Evolutionary conservation across 2,797 vertebrate species (phyloP), one percentile per base, ranked within the genome.

Genomic region (Sebastes steindachneri): DNA sequence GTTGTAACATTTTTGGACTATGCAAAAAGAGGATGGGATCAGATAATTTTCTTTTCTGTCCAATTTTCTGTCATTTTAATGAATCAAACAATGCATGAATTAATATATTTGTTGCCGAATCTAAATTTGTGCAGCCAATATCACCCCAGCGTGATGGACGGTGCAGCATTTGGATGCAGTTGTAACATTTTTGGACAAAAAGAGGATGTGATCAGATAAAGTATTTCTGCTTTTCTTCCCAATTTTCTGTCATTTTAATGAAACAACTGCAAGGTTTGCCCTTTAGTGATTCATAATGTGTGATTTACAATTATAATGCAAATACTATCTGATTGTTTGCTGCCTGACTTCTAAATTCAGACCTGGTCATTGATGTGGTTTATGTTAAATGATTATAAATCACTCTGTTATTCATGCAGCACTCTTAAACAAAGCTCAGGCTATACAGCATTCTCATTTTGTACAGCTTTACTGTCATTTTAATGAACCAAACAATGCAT

Each of bases 181-280:
- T 58, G 8, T 51, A 4, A 37, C 11, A 33, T 26, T n/a, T 33
- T 35, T 7, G 11, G 10, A 29, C 29, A 29, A 29, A 37, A 33
- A 33, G 31, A 57, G 58, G 57, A 82, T 57, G 74, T 68, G 81
- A 15, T 76, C 64, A 29, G 57, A 67, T 33, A 0, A 26, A 28
- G 77, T 76, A 86, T 89, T 92, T 41, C 17, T 17, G 8, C 26
- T 21, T 7, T 63, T 57, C 3, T 48, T 12, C 23, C 2, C 48
- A 23, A 29, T 21, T 8, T 26, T 3, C 15, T 28, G 7, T 7
- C 6, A n/a, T 3, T n/a, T 37, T 14, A 37, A 51, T 58, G 0
- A 33, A 33, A 1, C 31, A 19, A 26, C 31, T 51, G 28, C n/a
- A 17, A 51, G n/a, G n/a, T 29, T 57, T 54, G 26, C 3, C 57